These are phyloP conservation scores for Drosophila rellima DNA, from an alignment of 2,888 invertebrate species.

Conservation along the genomic window DNA sequence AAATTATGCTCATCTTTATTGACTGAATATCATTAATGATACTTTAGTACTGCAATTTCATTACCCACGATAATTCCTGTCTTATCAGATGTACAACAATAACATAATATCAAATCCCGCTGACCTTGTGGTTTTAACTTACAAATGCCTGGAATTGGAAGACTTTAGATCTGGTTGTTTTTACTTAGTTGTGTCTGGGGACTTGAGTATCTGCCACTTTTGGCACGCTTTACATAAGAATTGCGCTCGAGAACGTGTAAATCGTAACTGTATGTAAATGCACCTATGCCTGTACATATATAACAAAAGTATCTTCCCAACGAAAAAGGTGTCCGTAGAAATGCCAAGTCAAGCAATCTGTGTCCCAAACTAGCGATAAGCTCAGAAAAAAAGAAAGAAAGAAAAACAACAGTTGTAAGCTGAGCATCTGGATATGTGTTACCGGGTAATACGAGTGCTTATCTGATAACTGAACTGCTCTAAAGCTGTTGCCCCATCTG, in stretches of 20 bases:
- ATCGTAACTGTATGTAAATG: slow-evolving; percentile 17
- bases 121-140: slow-evolving; percentile 44
- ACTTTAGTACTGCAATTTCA: neutral
- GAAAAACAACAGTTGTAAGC: slow-evolving; percentile 27
- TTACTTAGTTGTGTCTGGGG: neutral
- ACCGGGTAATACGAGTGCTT: slow-evolving; percentile 24
- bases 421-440: slow-evolving; percentile 13
- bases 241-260: slow-evolving; percentile 38
- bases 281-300: too few relatives aligned
- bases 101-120: slow-evolving; percentile 19
- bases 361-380: slow-evolving; percentile 31
- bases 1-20: neutral
- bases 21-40: neutral
- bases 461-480: slow-evolving; percentile 21
- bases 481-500: slow-evolving; percentile 5
- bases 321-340: slow-evolving; percentile 30
- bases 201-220: neutral
- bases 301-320: neutral
- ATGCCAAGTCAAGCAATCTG: slow-evolving; percentile 21
- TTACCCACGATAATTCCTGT: slow-evolving; percentile 14
- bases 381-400: slow-evolving; percentile 11
- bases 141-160: slow-evolving; percentile 15
- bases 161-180: neutral
- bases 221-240: slow-evolving; percentile 57
- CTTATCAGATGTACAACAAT: slow-evolving; percentile 24